Evolutionary conservation across 2,113 vertebrate genomes (phyloP), one percentile per base, ranked within the genome.

Genomic region (Nyctibius bracteatus): DNA sequence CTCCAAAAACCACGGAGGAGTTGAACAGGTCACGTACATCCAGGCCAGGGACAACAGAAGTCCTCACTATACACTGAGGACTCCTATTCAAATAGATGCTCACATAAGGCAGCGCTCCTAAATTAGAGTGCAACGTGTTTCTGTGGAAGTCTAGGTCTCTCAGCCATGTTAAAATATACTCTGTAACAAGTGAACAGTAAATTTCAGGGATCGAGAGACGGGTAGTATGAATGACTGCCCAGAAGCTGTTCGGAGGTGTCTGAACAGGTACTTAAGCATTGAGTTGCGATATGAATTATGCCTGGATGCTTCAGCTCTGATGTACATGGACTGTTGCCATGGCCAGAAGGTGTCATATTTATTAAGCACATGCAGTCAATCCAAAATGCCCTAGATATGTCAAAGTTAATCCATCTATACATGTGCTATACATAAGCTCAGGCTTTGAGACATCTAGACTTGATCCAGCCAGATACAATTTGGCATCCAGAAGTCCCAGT

Each of bases 281-380:
- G 66, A 68, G 49, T 35, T 95, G 84, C 6, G 3, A 24, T 14
- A 51, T 39, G 43, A 95, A 72, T 79, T 71, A 79, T 41, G 52
- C 27, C 68, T 83, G 67, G 65, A 62, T 0, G 3, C 65, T 79
- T 37, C 55, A 87, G 55, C n/a, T 92, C 41, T 49, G 46, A 1
- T 28, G 25, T 30, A 51, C 9, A 0, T 15, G 46, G 41, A 18
- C 67, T 88, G 37, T n/a, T 83, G 62, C 59, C 0, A 0, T 62
- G 59, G 65, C 55, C 93, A 81, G 62, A 68, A 75, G 22, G 16
- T 27, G 17, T 27, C 46, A 5, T 28, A 57, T 70, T 89, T 92
- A 83, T 37, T 28, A 46, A 91, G 77, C 37, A 58, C 57, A 52
- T 1, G 4, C 59, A 67, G 31, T 5, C 86, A 61, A 43, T 43